These are phyloP conservation scores for Sus cebifrons DNA, from an alignment of 2,797 vertebrate species.

Conservation along the genomic window DNA sequence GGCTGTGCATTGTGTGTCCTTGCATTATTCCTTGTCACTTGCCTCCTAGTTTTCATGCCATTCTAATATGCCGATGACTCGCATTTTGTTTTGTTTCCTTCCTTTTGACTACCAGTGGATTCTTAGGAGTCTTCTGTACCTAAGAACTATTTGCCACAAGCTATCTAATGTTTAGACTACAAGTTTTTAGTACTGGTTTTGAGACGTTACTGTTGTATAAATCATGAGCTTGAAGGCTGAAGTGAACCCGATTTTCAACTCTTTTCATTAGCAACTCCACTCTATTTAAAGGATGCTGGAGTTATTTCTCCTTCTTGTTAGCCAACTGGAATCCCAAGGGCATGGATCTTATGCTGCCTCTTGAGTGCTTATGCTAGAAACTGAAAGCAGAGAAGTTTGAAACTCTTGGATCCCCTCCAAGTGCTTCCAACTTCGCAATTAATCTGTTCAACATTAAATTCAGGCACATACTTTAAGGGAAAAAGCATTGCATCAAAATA, in stretches of 20 bases:
- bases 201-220: background rate
- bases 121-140: background rate
- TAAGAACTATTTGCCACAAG: background rate
- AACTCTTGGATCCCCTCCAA: background rate
- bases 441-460: constrained; percentile 51
- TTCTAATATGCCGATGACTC: background rate
- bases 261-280: background rate
- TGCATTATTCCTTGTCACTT: background rate
- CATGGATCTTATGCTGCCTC: background rate
- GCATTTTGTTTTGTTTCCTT: background rate
- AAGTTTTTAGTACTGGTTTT: background rate
- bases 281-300: background rate
- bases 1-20: background rate
- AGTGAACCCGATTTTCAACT: background rate
- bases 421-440: constrained; percentile 27
- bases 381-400: background rate
- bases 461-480: background rate
- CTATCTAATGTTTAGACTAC: background rate
- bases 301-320: constrained; percentile 26
- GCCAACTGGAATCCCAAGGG: background rate
- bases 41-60: background rate
- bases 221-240: constrained; percentile 23
- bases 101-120: background rate
- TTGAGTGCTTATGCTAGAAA: constrained; percentile 25
- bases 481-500: constrained; percentile 62